Evolutionary conservation across 2,113 vertebrate species (phyloP).

Genomic region (Chamaea fasciata): DNA sequence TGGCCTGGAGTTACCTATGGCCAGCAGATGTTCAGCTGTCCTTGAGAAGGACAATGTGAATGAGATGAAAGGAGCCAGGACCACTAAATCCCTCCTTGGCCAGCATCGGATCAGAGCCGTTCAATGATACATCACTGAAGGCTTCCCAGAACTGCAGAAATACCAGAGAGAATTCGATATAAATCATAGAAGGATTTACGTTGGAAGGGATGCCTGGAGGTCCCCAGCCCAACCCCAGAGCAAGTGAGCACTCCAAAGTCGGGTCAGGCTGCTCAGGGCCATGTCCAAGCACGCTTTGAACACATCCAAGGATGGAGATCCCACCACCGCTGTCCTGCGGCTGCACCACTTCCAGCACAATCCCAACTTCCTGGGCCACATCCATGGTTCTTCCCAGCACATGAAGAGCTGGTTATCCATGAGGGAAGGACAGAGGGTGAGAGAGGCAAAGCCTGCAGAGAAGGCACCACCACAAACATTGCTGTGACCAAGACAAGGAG

Average conservation of each 20-base stretch:
- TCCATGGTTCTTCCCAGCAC: not conserved
- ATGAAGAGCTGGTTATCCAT: not conserved
- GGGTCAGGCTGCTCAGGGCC: not conserved
- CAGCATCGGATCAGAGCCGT: not conserved
- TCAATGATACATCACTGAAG: slow-evolving; percentile 9
- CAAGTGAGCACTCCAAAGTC: not conserved
- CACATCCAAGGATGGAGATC: not conserved
- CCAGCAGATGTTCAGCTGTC: slow-evolving; percentile 19
- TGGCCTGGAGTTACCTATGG: not conserved
- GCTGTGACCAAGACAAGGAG: not conserved
- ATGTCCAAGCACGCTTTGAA: not conserved
- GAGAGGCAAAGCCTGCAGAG: not conserved
- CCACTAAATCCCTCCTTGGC: slow-evolving; percentile 59
- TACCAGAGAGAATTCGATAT: not conserved
- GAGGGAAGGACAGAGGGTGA: not conserved
- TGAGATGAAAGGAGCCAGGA: slow-evolving; percentile 43
- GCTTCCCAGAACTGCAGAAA: slow-evolving; percentile 49
- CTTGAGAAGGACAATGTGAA: slow-evolving; percentile 27
- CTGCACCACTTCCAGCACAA: not conserved
- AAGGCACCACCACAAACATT: not conserved
- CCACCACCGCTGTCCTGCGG: not conserved
- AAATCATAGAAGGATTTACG: slow-evolving; percentile 35
- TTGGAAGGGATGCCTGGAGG: slow-evolving; percentile 17
- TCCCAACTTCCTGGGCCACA: fast-evolving
- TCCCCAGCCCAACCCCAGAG: not conserved